Base-by-base conservation (phyloP, 1,140 invertebrate genomes). In the Bombus balteatus region DNA sequence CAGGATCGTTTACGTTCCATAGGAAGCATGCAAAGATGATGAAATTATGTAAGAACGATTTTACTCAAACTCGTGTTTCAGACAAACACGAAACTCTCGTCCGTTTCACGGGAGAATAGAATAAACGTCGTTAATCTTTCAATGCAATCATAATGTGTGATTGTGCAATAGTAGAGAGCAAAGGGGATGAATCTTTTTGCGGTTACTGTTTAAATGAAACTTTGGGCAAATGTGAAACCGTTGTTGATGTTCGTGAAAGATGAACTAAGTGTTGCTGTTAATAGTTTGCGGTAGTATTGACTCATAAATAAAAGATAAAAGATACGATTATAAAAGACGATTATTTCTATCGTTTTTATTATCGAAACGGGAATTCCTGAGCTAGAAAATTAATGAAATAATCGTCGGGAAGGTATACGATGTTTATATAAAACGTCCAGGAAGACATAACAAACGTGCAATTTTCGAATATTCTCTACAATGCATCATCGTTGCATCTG, bases 381-480 rank as follows among this genome's bases (percentile, higher is more conserved):
- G 47, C 74, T 28, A 15, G 10, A 47, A 68, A 80, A 53, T 53
- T 28, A 65, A 78, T 62, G 41, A 12, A 53, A 74, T 57, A 39
- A 62, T 73, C 4, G 13, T 9, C 0, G 34, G 9, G 1, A 59
- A 57, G 43, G 70, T 77, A 71, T 77, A 78, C 22, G 22, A 68
- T 18, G 22, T 25, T 78, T 53, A 41, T 74, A 28, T 43, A n/a
- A 43, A 12, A 57, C n/a, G 28, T 3, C 3, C 18, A 8, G 28
- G 32, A 25, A 22, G 25, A 2, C 37, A 39, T 62, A 22, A 37
- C 15, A 71, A 41, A 28, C 37, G 32, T 8, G 80, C n/a, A 62
- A 83, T 75, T 74, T 83, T 83, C 32, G n/a, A 65, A 83, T 75
- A 47, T 34, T 25, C 75, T 37, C 22, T 22, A 12, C 6, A 8